Base-by-base conservation (phyloP, 1,140 invertebrate genomes). In the Calephelis nemesis region DNA sequence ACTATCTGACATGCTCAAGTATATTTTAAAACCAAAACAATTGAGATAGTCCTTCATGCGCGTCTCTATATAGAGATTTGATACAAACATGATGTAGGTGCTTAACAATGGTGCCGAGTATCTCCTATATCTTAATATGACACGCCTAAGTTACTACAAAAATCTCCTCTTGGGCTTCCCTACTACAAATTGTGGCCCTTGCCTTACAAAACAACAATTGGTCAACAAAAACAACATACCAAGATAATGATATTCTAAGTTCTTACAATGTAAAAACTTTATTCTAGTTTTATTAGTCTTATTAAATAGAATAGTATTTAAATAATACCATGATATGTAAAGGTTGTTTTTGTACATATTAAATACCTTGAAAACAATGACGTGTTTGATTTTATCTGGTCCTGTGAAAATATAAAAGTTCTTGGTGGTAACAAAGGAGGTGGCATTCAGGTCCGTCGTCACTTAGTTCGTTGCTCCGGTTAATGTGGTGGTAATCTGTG, bases 381-480 rank as follows among this genome's bases (percentile, higher is more conserved):
- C 39, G 30, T 60, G 39, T 65, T 50, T 52, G 47, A 65, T 65
- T 42, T 65, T 65, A 42, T 52, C 64, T 65, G 10, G 40, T 19
- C 47, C 39, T 66, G 49, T 66, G 50, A 45, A 54, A 52, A 54
- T 50, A 45, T 52, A 52, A 52, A 52, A 19, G 49, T 48, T 47
- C 42, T 19, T 63, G 45, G 42, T 45, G 4, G 13, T 48, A 47
- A 45, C 45, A 63, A 63, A 63, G 54, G 54, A 60, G 30, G 30
- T 4, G 54, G 54, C 12, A 60, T 39, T 40, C 39, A 48, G 9
- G 13, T 63, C 19, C 45, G 15, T 13, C 13, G n/a, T 48, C 8
- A 47, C 47, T 15, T 63, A 66, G 65, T 58, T 66, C 65, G 52
- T 66, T 66, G 65, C 49, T 52, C 65, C 50, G 13, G n/a, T 63